Base-by-base conservation (phyloP, 2,888 invertebrate species). In the Rhabditoides inermis region DNA sequence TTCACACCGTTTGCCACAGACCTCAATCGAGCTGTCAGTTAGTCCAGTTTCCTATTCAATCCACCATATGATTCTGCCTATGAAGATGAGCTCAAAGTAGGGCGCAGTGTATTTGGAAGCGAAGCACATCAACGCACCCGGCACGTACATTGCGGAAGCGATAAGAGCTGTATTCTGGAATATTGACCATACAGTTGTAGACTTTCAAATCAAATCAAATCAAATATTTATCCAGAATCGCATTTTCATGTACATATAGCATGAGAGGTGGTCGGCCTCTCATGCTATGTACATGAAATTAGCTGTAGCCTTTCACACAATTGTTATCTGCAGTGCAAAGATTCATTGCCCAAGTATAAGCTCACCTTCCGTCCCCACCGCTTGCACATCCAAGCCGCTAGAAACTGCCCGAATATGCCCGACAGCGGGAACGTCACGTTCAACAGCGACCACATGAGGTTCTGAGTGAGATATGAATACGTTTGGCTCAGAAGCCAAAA, bases 381-480 rank as follows among this genome's bases (percentile, higher is more conserved):
- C 40, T 56, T 55, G 37, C 61, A 61, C 45, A 58, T 48, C 47
- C 48, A 57, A 26, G 56, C 55, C 26, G 61, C 61, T 1, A 55
- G 44, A 39, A 61, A 61, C 49, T 61, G 61, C n/a, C 61, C 61
- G 48, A 61, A 49, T 25, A 61, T 61, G 20, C 58, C 55, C 4
- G 61, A 58, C 25, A 61, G 39, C 20, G 61, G 61, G 49, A 61
- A 61, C 32, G 46, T 45, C 23, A 61, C 53, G 39, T 61, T 61
- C 20, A 61, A 48, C 10, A 49, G 44, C 5, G 60, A 58, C 60
- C 60, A 60, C 6, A 58, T 49, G 12, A 56, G 37, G 35, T 55
- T 58, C 60, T 68, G 60, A 18, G n/a, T n/a, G n/a, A n/a, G n/a
- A n/a, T n/a, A n/a, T n/a, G n/a, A n/a, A n/a, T n/a, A n/a, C n/a